These are phyloP conservation scores for Noctua pronuba DNA, from an alignment of 2,888 invertebrate genomes.

Conservation along the genomic window DNA sequence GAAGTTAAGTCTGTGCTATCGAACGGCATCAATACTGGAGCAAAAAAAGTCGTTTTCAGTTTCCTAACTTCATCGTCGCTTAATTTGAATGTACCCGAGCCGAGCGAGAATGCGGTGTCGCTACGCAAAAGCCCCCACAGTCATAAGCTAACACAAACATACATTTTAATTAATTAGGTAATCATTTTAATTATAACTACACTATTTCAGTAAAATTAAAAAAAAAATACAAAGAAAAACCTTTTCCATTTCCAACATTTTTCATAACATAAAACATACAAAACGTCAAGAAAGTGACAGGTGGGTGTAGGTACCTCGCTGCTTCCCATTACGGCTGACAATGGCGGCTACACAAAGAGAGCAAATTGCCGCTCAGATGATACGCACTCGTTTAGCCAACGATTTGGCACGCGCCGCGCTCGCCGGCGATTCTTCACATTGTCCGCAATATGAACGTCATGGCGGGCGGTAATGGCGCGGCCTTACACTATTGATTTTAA, in stretches of 20 bases:
- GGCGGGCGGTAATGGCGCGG: slow-evolving; percentile 23
- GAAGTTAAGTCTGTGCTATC: not conserved
- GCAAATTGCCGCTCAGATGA: slow-evolving; percentile 62
- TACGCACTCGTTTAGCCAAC: slow-evolving; percentile 56
- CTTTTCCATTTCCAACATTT: not conserved
- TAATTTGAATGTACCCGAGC: not conserved
- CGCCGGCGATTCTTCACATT: slow-evolving; percentile 54
- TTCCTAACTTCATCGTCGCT: not conserved
- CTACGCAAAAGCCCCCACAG: not conserved
- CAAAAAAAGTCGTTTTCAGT: not conserved
- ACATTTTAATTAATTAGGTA: not conserved
- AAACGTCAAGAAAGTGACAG: slow-evolving; percentile 41
- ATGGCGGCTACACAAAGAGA: slow-evolving; percentile 54
- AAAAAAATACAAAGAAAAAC: not conserved
- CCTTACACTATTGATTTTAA: slow-evolving; percentile 50
- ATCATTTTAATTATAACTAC: not conserved
- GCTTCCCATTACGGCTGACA: slow-evolving; percentile 51
- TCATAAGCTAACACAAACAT: not conserved
- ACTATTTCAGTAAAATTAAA: not conserved
- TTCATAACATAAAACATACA: slow-evolving; percentile 17
- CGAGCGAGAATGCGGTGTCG: not conserved
- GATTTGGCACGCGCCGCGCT: slow-evolving; percentile 41
- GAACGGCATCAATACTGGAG: not conserved
- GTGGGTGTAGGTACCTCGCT: slow-evolving; percentile 22
- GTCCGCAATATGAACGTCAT: slow-evolving; percentile 46